Evolutionary conservation across 2,113 vertebrate species (phyloP).

Genomic region (Reinhardtius hippoglossoides): DNA sequence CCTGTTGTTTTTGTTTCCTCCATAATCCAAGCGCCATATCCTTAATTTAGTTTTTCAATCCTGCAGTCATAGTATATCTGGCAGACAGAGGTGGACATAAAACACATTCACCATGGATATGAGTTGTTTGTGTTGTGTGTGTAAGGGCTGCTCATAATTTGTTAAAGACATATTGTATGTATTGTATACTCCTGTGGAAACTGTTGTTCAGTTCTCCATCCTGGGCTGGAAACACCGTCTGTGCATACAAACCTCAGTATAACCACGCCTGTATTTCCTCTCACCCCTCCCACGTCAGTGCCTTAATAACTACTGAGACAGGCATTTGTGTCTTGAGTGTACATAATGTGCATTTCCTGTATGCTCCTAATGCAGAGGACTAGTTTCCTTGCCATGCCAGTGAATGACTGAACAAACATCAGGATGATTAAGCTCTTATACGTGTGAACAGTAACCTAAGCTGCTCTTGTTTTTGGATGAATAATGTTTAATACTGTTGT

Average conservation of each 20-base stretch:
- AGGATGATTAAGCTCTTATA: conserved; percentile 62
- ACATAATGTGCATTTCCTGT: conserved; percentile 55
- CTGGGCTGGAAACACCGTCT: conserved; percentile 9
- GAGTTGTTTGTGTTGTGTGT: conserved; percentile 24
- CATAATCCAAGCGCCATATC: neutral
- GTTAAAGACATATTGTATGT: conserved; percentile 16
- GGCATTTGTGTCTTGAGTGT: conserved; percentile 61
- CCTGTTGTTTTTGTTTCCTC: conserved; percentile 19
- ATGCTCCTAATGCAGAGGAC: conserved; percentile 55
- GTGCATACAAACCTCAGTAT: conserved; percentile 37
- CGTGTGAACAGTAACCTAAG: conserved; percentile 59
- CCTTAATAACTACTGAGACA: conserved; percentile 72
- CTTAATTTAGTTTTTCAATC: neutral
- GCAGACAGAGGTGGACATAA: neutral
- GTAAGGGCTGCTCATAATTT: conserved; percentile 33
- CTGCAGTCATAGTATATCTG: conserved; percentile 5
- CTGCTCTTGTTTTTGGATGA: conserved; percentile 64
- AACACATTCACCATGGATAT: conserved; percentile 26
- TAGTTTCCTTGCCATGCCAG: conserved; percentile 65
- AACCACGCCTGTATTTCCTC: conserved; percentile 25
- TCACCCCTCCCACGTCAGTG: conserved; percentile 69
- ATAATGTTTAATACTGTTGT: conserved; percentile 37
- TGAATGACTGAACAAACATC: conserved; percentile 50
- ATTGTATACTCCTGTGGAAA: conserved; percentile 22
- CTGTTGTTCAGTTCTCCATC: neutral